These are phyloP conservation scores for Pasiphila rectangulata DNA, from an alignment of 2,888 invertebrate genomes.

Conservation along the genomic window DNA sequence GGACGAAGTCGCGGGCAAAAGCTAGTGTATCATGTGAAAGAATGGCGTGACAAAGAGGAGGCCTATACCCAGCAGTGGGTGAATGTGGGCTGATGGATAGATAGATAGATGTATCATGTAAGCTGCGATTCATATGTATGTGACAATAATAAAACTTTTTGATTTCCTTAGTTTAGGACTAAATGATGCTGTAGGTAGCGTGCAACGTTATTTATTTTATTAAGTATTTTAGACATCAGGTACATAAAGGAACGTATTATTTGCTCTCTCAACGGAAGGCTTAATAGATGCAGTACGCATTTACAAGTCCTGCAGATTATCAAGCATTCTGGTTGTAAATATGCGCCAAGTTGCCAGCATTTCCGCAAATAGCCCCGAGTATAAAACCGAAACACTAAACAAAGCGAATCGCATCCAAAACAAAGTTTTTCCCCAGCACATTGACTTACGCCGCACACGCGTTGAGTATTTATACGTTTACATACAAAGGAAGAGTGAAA, in stretches of 20 bases:
- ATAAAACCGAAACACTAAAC: conserved; percentile 7
- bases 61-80: no score
- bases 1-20: no score
- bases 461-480: conserved; percentile 47
- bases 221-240: no score
- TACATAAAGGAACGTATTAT: background rate
- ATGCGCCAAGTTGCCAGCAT: conserved; percentile 21
- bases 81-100: no score
- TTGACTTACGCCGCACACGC: conserved; percentile 50
- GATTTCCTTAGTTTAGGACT: no score
- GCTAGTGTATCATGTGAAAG: no score
- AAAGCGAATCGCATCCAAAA: conserved; percentile 29
- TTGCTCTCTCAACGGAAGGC: conserved; percentile 2
- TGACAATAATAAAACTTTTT: no score
- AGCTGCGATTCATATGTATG: no score
- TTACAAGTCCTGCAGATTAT: conserved; percentile 10
- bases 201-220: no score
- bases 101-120: no score
- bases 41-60: no score
- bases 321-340: conserved; percentile 6
- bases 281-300: conserved; percentile 7
- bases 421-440: conserved; percentile 41
- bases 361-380: conserved; percentile 25
- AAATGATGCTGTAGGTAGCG: no score
- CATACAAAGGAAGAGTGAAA: conserved; percentile 62